These are phyloP conservation scores for Megaceryle alcyon DNA, from an alignment of 2,797 vertebrate species.

Conservation along the genomic window DNA sequence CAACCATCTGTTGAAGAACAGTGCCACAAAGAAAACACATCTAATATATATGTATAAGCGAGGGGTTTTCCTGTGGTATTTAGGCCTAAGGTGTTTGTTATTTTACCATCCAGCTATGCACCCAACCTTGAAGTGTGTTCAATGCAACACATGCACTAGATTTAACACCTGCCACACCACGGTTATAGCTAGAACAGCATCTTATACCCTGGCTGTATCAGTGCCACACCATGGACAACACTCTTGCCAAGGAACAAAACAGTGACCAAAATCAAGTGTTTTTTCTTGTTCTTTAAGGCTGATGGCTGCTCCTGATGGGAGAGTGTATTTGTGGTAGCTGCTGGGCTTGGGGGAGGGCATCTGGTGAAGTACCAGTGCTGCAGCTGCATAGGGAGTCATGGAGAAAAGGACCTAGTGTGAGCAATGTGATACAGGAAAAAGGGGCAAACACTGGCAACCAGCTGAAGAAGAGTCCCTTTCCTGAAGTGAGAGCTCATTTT, in stretches of 20 bases:
- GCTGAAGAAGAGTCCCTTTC: background rate
- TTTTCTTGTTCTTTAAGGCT: background rate
- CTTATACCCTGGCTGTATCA: background rate
- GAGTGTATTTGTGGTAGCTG: background rate
- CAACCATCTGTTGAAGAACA: background rate
- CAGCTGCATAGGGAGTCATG: background rate
- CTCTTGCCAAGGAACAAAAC: background rate
- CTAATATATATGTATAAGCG: background rate
- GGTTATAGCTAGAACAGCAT: background rate
- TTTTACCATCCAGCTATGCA: slow-evolving; percentile 26
- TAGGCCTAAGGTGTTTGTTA: slow-evolving; percentile 42
- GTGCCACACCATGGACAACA: background rate
- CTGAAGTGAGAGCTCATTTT: background rate
- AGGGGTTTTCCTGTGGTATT: slow-evolving; percentile 63
- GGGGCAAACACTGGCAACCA: background rate
- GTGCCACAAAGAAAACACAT: slow-evolving; percentile 9
- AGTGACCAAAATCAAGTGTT: background rate
- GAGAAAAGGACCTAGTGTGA: background rate
- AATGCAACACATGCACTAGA: background rate
- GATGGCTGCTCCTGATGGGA: background rate
- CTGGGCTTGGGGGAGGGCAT: background rate
- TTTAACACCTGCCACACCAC: background rate
- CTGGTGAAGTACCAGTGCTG: background rate
- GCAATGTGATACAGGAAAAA: background rate
- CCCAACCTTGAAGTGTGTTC: background rate